Evolutionary conservation across 2,888 invertebrate species (phyloP).

Genomic region (Beris chalybata): DNA sequence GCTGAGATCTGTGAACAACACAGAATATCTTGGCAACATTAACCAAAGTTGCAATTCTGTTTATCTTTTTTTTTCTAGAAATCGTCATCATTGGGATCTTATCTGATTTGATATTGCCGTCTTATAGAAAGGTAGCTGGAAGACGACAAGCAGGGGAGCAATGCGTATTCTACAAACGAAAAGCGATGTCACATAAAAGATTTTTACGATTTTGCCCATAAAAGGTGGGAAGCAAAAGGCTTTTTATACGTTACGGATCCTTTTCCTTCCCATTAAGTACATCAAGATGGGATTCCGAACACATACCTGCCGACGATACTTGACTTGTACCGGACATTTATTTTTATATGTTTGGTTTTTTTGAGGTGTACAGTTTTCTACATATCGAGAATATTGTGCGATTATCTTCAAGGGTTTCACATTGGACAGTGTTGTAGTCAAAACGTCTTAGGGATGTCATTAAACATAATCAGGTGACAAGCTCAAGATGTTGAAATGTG

Average conservation of each 20-base stretch:
- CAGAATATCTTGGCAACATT: too few relatives aligned
- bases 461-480: too few relatives aligned
- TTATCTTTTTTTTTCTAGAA: constrained; percentile 20
- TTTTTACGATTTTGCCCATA: constrained; percentile 36
- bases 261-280: constrained; percentile 19
- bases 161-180: constrained; percentile 30
- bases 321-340: constrained; percentile 28
- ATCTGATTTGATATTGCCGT: constrained; percentile 23
- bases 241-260: constrained; percentile 27
- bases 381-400: too few relatives aligned
- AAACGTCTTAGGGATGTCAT: too few relatives aligned
- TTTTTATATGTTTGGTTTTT: constrained; percentile 24
- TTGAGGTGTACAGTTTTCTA: too few relatives aligned
- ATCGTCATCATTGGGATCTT: constrained; percentile 17
- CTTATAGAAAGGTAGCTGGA: constrained; percentile 1
- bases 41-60: too few relatives aligned
- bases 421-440: too few relatives aligned
- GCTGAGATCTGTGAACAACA: too few relatives aligned
- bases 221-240: constrained; percentile 35
- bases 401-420: too few relatives aligned
- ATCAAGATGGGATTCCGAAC: constrained; percentile 21
- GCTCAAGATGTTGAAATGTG: too few relatives aligned
- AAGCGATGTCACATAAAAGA: constrained; percentile 34
- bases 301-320: constrained; percentile 19
- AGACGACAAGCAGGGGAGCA: background rate